phyloP scores from a whole-genome alignment of 2,797 vertebrate species.

The Mormyrops boulengeri region DNA sequence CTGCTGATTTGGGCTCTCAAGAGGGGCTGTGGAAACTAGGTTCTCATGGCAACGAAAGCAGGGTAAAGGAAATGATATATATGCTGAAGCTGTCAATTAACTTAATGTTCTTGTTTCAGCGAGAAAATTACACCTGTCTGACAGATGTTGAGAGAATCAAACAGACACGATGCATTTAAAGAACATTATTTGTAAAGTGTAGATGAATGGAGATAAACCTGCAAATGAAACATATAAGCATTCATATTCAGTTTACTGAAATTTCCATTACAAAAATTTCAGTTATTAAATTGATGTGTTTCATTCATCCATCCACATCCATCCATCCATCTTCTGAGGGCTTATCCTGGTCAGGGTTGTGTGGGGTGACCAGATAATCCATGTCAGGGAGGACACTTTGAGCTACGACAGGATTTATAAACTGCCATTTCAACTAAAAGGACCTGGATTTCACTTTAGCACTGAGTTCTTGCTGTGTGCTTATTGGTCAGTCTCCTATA shows the following conservation, averaged over 20 bases:
- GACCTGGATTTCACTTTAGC: background rate
- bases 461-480: background rate
- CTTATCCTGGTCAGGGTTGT: background rate
- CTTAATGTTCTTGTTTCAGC: background rate
- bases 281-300: slow-evolving; percentile 10
- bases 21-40: slow-evolving; percentile 11
- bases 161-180: slow-evolving; percentile 27
- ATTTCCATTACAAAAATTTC: slow-evolving; percentile 29
- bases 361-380: background rate
- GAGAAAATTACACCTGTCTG: slow-evolving; percentile 3
- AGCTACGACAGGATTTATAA: background rate
- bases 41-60: slow-evolving; percentile 24
- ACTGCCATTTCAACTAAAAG: background rate
- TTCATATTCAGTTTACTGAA: background rate
- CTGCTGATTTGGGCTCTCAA: background rate
- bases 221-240: background rate
- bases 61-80: background rate
- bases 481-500: background rate
- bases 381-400: background rate
- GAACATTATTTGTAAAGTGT: background rate
- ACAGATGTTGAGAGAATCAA: background rate
- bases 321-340: background rate
- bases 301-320: background rate
- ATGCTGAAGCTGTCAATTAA: background rate
- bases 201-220: slow-evolving; percentile 15